Base-by-base conservation (phyloP, 2,113 vertebrate genomes). In the Prinia subflava region DNA sequence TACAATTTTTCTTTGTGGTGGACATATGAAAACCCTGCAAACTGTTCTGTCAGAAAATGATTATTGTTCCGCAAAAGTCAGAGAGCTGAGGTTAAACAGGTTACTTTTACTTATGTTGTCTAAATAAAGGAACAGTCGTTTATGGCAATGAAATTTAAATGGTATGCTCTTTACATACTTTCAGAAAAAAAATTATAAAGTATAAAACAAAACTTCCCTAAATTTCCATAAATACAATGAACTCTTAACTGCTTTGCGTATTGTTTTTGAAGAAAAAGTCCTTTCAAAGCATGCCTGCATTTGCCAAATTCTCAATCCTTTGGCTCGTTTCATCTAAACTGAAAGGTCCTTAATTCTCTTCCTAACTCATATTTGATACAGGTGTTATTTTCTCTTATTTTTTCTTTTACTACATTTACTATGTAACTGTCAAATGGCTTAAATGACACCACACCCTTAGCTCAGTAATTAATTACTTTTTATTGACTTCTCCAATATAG, bases 1-100 rank as follows among this genome's bases (percentile, higher is more conserved):
- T 53, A 87, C 87, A 86, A 92, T 96, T 96, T 96, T 95, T 95
- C 92, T 96, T 92, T 89, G 62, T 92, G 89, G 76, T 91, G 79
- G 92, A 95, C 83, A 62, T 74, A 77, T 46, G 71, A 97, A 96
- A 96, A 94, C 74, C 55, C 81, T 81, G 64, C 41, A 94, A 95
- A 96, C 85, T 64, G 42, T 90, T 86, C 71, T 95, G 74, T 93
- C 88, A 96, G 73, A 88, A 96, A 95, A 95, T 79, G 1, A 88
- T 96, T 94, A 90, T 91, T 96, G 83, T 88, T 94, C 83, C 41
- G 28, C 91, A 95, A 92, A 96, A 85, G 79, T 42, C 77, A 85
- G 74, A 83, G 81, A 83, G 62, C 4, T 83, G 63, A 91, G 93
- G 88, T 95, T 73, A 81, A 83, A 73, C 35, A 46, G 84, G 89